These are phyloP conservation scores for Odontomachus brunneus DNA, from an alignment of 1,140 invertebrate species.

Conservation along the genomic window DNA sequence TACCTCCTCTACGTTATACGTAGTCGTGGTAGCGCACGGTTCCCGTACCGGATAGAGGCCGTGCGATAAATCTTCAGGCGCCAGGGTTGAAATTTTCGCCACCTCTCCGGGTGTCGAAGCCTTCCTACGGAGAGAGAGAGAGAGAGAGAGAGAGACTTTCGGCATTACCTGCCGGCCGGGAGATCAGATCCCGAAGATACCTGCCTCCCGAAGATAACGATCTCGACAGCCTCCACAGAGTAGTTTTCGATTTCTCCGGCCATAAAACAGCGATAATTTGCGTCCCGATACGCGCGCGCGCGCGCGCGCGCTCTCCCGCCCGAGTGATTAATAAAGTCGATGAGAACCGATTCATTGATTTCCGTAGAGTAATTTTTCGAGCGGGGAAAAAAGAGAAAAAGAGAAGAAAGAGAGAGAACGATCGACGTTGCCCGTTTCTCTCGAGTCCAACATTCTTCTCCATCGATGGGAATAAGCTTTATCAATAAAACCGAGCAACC, in stretches of 20 bases:
- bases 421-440: too few species aligned
- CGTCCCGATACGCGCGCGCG: constrained; percentile 23
- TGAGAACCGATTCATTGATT: neutral
- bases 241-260: constrained; percentile 47
- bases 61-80: constrained; percentile 79
- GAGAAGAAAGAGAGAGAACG: too few species aligned
- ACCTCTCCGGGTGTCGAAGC: constrained; percentile 66
- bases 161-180: constrained; percentile 62
- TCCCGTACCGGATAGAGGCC: constrained; percentile 57
- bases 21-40: neutral
- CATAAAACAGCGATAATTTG: constrained; percentile 62
- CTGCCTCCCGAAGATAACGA: constrained; percentile 59
- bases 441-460: neutral
- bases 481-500: constrained; percentile 11
- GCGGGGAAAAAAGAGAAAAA: neutral
- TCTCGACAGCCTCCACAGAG: constrained; percentile 23
- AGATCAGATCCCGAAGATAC: constrained; percentile 78
- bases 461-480: constrained; percentile 40
- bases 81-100: constrained; percentile 79
- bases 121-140: constrained; percentile 52
- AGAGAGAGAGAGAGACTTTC: too few species aligned
- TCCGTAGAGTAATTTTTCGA: too few species aligned
- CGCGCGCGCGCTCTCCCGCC: neutral
- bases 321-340: constrained; percentile 36
- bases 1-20: constrained; percentile 35